Evolutionary conservation across 2,888 invertebrate species (phyloP).

Genomic region (Galeopsomyia nigrocyanea): DNA sequence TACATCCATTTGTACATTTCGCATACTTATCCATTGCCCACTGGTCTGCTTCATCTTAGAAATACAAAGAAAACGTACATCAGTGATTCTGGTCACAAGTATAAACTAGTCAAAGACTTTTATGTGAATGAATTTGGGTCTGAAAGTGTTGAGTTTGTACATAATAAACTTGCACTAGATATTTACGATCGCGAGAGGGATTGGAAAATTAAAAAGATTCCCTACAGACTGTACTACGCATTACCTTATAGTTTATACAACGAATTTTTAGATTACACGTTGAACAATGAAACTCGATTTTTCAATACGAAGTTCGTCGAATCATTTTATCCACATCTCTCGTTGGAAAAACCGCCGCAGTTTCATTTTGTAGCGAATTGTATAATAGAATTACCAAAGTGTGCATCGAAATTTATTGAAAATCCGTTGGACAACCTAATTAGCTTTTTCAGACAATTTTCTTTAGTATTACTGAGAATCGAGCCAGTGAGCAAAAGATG

Average conservation of each 20-base stretch:
- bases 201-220: slow-evolving; percentile 70
- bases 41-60: slow-evolving; percentile 79
- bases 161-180: slow-evolving; percentile 73
- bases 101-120: slow-evolving; percentile 76
- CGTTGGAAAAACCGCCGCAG: slow-evolving; percentile 79
- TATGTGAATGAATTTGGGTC: slow-evolving; percentile 82
- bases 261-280: slow-evolving; percentile 70
- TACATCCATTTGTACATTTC: slow-evolving; percentile 82
- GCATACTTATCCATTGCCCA: slow-evolving; percentile 82
- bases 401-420: slow-evolving; percentile 56
- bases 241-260: slow-evolving; percentile 78
- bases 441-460: slow-evolving; percentile 70
- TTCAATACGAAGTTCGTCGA: slow-evolving; percentile 70
- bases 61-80: slow-evolving; percentile 74
- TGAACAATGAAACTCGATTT: slow-evolving; percentile 65
- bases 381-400: slow-evolving; percentile 50
- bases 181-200: slow-evolving; percentile 74
- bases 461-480: slow-evolving; percentile 71
- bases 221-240: slow-evolving; percentile 79
- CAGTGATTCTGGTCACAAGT: slow-evolving; percentile 75
- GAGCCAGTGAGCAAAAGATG: slow-evolving; percentile 53
- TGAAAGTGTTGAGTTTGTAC: slow-evolving; percentile 72
- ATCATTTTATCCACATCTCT: slow-evolving; percentile 83
- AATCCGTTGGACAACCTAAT: slow-evolving; percentile 66
- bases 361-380: slow-evolving; percentile 69